Evolutionary conservation across 2,888 invertebrate genomes (phyloP).

Genomic region (Choreutis nemorana): DNA sequence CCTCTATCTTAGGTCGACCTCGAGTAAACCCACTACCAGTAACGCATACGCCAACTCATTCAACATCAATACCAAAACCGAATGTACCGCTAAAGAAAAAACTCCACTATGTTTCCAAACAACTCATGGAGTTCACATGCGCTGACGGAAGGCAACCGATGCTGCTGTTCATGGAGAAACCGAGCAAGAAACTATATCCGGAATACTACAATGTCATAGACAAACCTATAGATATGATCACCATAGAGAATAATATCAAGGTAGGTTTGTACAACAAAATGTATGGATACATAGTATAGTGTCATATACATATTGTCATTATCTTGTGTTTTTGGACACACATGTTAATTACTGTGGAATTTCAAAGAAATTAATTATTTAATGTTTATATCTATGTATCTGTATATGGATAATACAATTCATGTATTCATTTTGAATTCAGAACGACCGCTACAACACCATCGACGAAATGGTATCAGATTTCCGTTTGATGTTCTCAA

Average conservation of each 20-base stretch:
- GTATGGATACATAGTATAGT: background rate
- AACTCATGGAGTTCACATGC: conserved; percentile 54
- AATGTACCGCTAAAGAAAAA: conserved; percentile 79
- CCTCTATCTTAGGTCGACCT: conserved; percentile 59
- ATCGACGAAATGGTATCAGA: conserved; percentile 89
- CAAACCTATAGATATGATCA: conserved; percentile 94
- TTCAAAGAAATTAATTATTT: too few species aligned
- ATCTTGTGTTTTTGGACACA: too few species aligned
- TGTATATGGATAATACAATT: too few species aligned
- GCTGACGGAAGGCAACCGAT: conserved; percentile 85
- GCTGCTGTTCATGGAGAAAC: conserved; percentile 95
- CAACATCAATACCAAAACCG: conserved; percentile 25
- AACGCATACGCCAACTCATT: conserved; percentile 19
- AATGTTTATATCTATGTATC: too few species aligned
- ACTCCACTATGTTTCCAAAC: conserved; percentile 79
- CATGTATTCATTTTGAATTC: too few species aligned
- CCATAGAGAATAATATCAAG: conserved; percentile 91
- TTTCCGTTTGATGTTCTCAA: conserved; percentile 93
- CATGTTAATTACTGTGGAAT: too few species aligned
- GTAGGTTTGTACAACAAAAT: too few species aligned
- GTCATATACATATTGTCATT: background rate
- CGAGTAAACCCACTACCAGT: conserved; percentile 36
- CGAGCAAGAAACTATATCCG: conserved; percentile 92
- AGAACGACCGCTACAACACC: conserved; percentile 79
- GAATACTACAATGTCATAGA: conserved; percentile 95